Percentiles rank a stretch among this genome's conserved stretches.
phyloP scores from a whole-genome alignment of 2,113 vertebrate species.

The Gobius niger region DNA sequence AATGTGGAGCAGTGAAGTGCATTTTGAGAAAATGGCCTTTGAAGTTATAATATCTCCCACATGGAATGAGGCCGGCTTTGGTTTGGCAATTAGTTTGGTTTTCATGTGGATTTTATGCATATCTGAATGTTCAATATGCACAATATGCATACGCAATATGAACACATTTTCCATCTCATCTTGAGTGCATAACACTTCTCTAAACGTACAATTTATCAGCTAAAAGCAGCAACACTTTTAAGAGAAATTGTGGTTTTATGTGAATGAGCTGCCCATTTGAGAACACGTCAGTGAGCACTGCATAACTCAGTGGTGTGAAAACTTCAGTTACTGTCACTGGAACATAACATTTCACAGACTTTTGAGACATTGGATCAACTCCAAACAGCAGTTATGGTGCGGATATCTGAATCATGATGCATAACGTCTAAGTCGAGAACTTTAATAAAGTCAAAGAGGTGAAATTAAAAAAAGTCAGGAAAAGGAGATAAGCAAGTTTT shows the following conservation, averaged over 20 bases:
- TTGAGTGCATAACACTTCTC: neutral
- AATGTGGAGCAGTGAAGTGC: too few species aligned
- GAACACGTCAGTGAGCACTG: slow-evolving; percentile 26
- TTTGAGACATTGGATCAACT: slow-evolving; percentile 31
- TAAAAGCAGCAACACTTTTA: neutral
- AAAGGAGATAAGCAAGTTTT: slow-evolving; percentile 19
- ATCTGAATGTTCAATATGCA: too few species aligned
- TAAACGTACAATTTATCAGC: neutral
- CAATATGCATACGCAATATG: too few species aligned
- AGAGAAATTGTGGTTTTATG: slow-evolving; percentile 11
- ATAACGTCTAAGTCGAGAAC: slow-evolving; percentile 16
- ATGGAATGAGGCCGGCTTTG: too few species aligned
- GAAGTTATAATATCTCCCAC: too few species aligned
- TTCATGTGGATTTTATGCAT: too few species aligned
- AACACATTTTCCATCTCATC: neutral
- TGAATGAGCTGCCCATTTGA: neutral
- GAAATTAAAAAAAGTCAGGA: neutral
- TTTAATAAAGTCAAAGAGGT: slow-evolving; percentile 13
- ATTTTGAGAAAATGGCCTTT: too few species aligned
- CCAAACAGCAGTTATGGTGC: slow-evolving; percentile 14
- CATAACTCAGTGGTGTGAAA: slow-evolving; percentile 27
- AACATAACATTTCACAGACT: slow-evolving; percentile 19
- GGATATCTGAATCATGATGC: slow-evolving; percentile 15
- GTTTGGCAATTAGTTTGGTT: too few species aligned
- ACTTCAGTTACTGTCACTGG: slow-evolving; percentile 19